Percentiles rank a stretch among this genome's conserved stretches.
phyloP scores from a whole-genome alignment of 2,797 vertebrate species.

The Enteromius mattozi region DNA sequence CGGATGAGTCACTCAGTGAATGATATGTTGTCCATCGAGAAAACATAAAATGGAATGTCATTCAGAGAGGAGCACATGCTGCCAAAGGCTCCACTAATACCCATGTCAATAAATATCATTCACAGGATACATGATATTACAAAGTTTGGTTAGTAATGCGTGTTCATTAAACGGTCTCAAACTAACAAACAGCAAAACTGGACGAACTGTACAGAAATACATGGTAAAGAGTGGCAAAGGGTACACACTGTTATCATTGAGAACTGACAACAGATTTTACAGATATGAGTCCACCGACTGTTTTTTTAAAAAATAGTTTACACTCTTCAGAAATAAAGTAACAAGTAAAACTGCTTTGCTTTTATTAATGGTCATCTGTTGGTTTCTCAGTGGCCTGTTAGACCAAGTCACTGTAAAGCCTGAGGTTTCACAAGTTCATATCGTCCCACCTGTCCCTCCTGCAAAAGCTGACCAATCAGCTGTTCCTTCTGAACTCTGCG shows the following conservation, averaged over 20 bases:
- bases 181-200: constrained; percentile 44
- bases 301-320: constrained; percentile 54
- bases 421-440: constrained; percentile 96
- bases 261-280: constrained; percentile 50
- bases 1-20: not conserved
- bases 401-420: constrained; percentile 76
- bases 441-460: constrained; percentile 94
- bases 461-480: constrained; percentile 91
- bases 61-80: constrained; percentile 53
- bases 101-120: constrained; percentile 46
- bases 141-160: constrained; percentile 44
- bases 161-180: constrained; percentile 45
- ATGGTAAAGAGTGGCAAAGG: not conserved
- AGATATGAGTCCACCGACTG: constrained; percentile 68
- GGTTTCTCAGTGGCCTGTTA: constrained; percentile 42
- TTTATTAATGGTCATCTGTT: constrained; percentile 55
- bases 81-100: constrained; percentile 41
- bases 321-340: constrained; percentile 47
- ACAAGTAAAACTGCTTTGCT: constrained; percentile 49
- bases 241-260: constrained; percentile 7
- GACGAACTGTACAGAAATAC: constrained; percentile 52
- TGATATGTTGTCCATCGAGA: constrained; percentile 17
- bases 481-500: constrained; percentile 92
- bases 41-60: constrained; percentile 56
- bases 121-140: constrained; percentile 44